Evolutionary conservation across 2,888 invertebrate species (phyloP).

Genomic region (Apocheima hispidaria): DNA sequence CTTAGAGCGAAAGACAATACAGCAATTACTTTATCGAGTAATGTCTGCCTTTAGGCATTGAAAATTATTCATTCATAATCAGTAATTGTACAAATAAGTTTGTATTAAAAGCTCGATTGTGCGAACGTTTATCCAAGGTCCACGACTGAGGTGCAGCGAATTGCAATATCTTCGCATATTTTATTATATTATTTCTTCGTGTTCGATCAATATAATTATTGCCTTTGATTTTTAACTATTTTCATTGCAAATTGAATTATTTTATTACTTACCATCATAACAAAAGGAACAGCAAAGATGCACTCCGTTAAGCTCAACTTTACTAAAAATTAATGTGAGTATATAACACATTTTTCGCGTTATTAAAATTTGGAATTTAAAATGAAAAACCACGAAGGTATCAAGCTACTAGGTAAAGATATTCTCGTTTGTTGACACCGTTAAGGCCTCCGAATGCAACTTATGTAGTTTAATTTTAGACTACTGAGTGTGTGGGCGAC

Average conservation of each 20-base stretch:
- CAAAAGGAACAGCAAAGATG: background rate
- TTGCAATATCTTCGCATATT: conserved; percentile 34
- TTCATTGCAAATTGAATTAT: conserved; percentile 12
- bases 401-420: background rate
- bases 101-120: conserved; percentile 51
- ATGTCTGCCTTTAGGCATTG: conserved; percentile 38
- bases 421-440: background rate
- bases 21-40: conserved; percentile 38
- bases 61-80: conserved; percentile 49
- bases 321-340: no score
- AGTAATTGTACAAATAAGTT: conserved; percentile 40
- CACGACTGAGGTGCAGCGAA: conserved; percentile 43
- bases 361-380: background rate
- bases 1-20: conserved; percentile 38
- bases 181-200: conserved; percentile 37
- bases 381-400: background rate
- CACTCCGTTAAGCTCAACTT: background rate
- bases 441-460: conserved; percentile 23
- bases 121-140: conserved; percentile 61
- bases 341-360: background rate
- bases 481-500: conserved; percentile 38
- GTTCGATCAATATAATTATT: conserved; percentile 7
- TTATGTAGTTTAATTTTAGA: conserved; percentile 42
- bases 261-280: conserved; percentile 2
- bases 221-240: conserved; percentile 2